Evolutionary conservation across 1,140 invertebrate genomes (phyloP).

Genomic region (Venustaconcha ellipsiformis): DNA sequence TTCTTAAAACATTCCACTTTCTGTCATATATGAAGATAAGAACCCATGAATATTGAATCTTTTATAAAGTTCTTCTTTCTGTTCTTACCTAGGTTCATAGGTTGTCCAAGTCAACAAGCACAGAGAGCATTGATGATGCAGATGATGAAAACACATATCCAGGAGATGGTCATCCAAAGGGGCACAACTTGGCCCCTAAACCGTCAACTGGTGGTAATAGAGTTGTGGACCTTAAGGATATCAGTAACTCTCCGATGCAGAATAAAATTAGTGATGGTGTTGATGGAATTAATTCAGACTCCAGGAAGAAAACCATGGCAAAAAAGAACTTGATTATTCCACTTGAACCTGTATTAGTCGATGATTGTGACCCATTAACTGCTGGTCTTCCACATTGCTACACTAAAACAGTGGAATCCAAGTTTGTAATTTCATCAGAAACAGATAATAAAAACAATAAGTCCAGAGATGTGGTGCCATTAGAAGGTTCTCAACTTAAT

Average conservation of each 20-base stretch:
- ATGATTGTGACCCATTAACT: constrained; percentile 1
- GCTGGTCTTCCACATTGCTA: no score
- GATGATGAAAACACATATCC: constrained; percentile 26
- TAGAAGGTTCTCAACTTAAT: no score
- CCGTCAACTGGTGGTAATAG: constrained; percentile 1
- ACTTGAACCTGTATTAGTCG: constrained; percentile 12
- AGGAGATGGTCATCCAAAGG: background rate
- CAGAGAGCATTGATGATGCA: background rate
- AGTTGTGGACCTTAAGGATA: constrained; percentile 22
- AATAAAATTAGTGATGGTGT: background rate
- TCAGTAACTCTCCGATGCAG: constrained; percentile 17
- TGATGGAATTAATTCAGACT: background rate
- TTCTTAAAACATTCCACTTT: no score
- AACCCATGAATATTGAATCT: no score
- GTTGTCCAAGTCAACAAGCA: no score
- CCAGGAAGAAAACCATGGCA: background rate
- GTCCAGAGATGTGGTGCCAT: no score
- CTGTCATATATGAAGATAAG: no score
- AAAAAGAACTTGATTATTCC: constrained; percentile 29
- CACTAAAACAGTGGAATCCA: no score
- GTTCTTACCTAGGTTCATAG: no score
- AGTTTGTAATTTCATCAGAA: no score
- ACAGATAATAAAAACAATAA: no score
- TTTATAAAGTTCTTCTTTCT: no score
- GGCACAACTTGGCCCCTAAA: background rate